A percentile compares a stretch with the other conserved stretches of the same genome.
phyloP scores from a whole-genome alignment of 1,140 invertebrate genomes.

The Macrostomum lignano region DNA sequence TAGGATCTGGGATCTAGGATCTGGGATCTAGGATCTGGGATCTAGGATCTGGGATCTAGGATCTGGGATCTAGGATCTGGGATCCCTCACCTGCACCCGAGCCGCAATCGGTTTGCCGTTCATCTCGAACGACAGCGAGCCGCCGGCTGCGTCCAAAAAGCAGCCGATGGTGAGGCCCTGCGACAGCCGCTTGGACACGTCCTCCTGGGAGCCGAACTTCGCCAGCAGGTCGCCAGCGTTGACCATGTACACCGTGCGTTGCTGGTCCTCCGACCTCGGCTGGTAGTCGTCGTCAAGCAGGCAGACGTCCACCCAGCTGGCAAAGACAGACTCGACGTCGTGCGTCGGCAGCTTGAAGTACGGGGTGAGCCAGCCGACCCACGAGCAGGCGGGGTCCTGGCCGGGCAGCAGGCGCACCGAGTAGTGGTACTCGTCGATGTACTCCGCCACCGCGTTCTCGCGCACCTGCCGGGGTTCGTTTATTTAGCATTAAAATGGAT shows the following conservation, averaged over 20 bases:
- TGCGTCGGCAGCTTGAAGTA: constrained; percentile 46
- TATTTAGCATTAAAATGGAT: too few species aligned
- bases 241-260: constrained; percentile 90
- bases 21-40: too few species aligned
- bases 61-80: too few species aligned
- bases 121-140: constrained; percentile 67
- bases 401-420: constrained; percentile 62
- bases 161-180: constrained; percentile 92
- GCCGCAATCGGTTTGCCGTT: too few species aligned
- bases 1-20: too few species aligned
- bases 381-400: constrained; percentile 82
- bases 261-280: too few species aligned
- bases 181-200: constrained; percentile 19
- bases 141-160: constrained; percentile 58
- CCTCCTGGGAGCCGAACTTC: constrained; percentile 49
- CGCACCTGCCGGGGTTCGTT: too few species aligned
- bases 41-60: too few species aligned
- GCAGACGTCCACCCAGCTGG: too few species aligned
- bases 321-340: too few species aligned
- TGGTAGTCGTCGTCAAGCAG: too few species aligned
- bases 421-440: constrained; percentile 92
- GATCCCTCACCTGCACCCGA: too few species aligned
- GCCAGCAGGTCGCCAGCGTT: constrained; percentile 74
- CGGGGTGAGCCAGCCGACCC: constrained; percentile 95
- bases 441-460: constrained; percentile 34